These are phyloP conservation scores for Rhaphigaster nebulosa DNA, from an alignment of 2,888 invertebrate species.

Conservation along the genomic window DNA sequence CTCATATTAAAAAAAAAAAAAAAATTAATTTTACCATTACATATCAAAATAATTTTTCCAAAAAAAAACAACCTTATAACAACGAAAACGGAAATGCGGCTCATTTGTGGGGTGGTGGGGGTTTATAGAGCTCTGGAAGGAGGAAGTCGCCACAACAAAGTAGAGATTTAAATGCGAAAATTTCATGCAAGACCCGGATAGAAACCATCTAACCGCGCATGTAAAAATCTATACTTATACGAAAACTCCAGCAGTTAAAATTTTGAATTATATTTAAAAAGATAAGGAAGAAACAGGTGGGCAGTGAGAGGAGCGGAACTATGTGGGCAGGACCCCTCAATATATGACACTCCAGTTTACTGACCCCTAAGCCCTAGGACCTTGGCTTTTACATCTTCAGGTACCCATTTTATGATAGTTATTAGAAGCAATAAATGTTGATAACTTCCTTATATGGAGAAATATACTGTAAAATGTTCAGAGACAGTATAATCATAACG, in stretches of 20 bases:
- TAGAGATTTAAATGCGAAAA: not conserved
- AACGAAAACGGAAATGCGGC: not conserved
- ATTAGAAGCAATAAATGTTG: not conserved
- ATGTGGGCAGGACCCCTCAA: constrained; percentile 12
- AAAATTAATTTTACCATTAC: too few relatives aligned
- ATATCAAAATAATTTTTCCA: too few relatives aligned
- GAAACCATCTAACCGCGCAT: not conserved
- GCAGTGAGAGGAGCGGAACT: not conserved
- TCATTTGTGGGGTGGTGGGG: not conserved
- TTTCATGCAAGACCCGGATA: not conserved
- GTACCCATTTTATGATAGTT: not conserved
- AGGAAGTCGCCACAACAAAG: not conserved
- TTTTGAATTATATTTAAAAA: not conserved
- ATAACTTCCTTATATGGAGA: not conserved
- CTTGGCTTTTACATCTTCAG: not conserved
- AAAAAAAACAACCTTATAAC: too few relatives aligned
- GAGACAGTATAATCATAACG: too few relatives aligned
- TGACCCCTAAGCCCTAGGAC: not conserved
- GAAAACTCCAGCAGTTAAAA: not conserved
- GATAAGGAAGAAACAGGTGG: not conserved
- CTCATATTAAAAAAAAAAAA: too few relatives aligned
- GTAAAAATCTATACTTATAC: not conserved
- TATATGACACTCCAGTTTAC: not conserved
- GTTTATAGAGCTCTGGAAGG: not conserved
- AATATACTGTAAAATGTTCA: too few relatives aligned